Percentiles rank a stretch among this genome's conserved stretches.
Conservation (phyloP, 1,140 invertebrate species). For the Agrilus planipennis region DNA sequence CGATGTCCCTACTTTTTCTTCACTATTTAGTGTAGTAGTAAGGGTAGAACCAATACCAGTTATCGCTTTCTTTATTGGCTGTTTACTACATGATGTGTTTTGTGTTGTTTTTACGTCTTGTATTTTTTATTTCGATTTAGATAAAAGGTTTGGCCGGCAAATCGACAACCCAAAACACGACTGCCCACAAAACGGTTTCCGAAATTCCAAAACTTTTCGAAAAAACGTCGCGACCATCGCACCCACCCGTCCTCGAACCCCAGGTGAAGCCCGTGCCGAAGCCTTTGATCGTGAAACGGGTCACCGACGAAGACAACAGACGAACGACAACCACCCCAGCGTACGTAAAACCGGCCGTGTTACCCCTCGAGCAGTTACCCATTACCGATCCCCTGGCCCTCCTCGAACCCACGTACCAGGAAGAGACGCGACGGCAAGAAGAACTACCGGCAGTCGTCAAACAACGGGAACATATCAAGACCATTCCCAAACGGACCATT, state of each 20-base stretch:
- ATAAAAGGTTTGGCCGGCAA: slow-evolving; percentile 27
- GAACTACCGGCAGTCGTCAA: not conserved
- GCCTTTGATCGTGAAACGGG: no score
- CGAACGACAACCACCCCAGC: no score
- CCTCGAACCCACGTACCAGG: slow-evolving; percentile 2
- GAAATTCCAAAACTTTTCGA: no score
- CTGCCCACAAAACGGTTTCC: no score
- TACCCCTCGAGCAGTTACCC: no score
- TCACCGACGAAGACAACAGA: no score
- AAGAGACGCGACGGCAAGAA: no score
- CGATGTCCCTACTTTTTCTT: no score
- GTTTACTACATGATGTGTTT: slow-evolving; percentile 1
- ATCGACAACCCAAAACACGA: slow-evolving; percentile 5
- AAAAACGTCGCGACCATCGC: not conserved
- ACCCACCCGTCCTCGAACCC: not conserved
- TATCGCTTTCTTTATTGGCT: not conserved
- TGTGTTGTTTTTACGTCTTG: slow-evolving; percentile 1
- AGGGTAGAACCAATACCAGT: slow-evolving; percentile 2
- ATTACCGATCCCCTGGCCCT: slow-evolving; percentile 2
- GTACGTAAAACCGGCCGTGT: no score
- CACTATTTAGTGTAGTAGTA: not conserved
- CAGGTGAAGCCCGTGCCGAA: no score
- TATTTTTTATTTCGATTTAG: slow-evolving; percentile 15
- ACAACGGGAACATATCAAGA: slow-evolving; percentile 1
- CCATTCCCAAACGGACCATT: not conserved